A percentile compares a stretch with the other conserved stretches of the same genome.
These are phyloP conservation scores for Porites rus DNA, from an alignment of 92 coral and sea anemone species.

Conservation along the genomic window DNA sequence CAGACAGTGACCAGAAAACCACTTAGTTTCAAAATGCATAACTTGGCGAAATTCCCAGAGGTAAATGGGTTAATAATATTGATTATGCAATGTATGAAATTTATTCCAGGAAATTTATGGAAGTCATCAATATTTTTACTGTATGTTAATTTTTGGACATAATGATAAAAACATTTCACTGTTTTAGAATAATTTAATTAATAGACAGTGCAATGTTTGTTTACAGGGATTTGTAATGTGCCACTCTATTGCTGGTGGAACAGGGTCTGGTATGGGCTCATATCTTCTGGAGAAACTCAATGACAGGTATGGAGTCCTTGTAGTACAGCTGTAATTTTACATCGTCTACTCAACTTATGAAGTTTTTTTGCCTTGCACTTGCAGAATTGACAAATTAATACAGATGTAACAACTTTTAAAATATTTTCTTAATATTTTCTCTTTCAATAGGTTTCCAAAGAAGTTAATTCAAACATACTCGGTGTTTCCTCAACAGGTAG, in stretches of 20 bases:
- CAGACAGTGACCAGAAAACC: too few species aligned
- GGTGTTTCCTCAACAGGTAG: conserved; percentile 98
- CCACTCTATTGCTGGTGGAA: conserved; percentile 99
- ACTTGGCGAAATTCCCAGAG: too few species aligned
- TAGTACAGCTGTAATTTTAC: too few species aligned
- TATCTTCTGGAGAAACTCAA: conserved; percentile 95
- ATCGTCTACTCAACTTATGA: too few species aligned
- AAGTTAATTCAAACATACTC: conserved; percentile 97
- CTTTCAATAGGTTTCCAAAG: conserved; percentile 82
- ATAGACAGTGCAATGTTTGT: background rate
- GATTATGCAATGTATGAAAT: too few species aligned
- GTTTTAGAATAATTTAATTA: too few species aligned
- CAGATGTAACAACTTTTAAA: background rate
- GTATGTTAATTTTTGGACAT: background rate
- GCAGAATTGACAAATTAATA: too few species aligned
- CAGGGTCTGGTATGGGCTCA: conserved; percentile 99
- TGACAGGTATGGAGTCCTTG: conserved; percentile 75
- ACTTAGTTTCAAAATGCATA: too few species aligned
- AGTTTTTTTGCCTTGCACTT: too few species aligned
- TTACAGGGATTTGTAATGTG: conserved; percentile 97
- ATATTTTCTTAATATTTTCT: background rate
- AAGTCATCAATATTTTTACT: background rate
- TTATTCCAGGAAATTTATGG: too few species aligned
- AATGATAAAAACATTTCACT: too few species aligned
- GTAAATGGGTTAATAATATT: too few species aligned